phyloP scores from a whole-genome alignment of 1,140 invertebrate genomes.

The Aricia agestis region DNA sequence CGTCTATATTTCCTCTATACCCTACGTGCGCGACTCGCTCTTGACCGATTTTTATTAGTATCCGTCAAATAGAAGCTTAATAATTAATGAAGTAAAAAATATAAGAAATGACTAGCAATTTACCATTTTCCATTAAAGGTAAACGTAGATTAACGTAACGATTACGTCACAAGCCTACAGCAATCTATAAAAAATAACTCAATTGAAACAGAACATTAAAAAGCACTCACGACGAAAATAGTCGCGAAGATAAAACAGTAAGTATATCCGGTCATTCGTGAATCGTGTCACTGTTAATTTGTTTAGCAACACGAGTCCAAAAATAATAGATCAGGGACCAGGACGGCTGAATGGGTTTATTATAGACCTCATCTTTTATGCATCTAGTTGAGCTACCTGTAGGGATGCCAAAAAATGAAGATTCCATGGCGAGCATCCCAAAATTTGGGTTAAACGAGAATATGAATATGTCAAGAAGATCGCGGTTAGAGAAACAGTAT shows the following conservation, averaged over 20 bases:
- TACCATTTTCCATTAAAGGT: not conserved
- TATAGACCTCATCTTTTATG: slow-evolving; percentile 65
- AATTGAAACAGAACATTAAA: not conserved
- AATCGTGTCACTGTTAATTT: slow-evolving; percentile 22
- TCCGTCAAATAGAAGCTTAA: too few species aligned
- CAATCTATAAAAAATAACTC: not conserved
- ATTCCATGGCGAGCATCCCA: not conserved
- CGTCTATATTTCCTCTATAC: too few species aligned
- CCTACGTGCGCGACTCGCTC: too few species aligned
- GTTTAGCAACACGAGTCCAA: slow-evolving; percentile 27
- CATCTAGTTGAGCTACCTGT: slow-evolving; percentile 48
- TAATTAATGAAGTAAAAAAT: too few species aligned
- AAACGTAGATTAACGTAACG: not conserved
- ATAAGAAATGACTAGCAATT: too few species aligned
- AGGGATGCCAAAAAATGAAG: not conserved
- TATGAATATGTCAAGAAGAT: too few species aligned
- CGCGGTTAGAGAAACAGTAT: too few species aligned
- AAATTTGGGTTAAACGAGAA: too few species aligned
- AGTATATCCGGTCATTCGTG: slow-evolving; percentile 22
- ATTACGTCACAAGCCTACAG: not conserved
- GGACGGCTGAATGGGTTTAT: slow-evolving; percentile 54
- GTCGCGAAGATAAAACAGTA: slow-evolving; percentile 17
- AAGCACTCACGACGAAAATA: not conserved
- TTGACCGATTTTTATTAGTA: too few species aligned
- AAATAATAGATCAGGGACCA: slow-evolving; percentile 52